Evolutionary conservation across 1,140 invertebrate genomes (phyloP), one percentile per base, ranked within the genome.

Genomic region (Rhysida immarginata): DNA sequence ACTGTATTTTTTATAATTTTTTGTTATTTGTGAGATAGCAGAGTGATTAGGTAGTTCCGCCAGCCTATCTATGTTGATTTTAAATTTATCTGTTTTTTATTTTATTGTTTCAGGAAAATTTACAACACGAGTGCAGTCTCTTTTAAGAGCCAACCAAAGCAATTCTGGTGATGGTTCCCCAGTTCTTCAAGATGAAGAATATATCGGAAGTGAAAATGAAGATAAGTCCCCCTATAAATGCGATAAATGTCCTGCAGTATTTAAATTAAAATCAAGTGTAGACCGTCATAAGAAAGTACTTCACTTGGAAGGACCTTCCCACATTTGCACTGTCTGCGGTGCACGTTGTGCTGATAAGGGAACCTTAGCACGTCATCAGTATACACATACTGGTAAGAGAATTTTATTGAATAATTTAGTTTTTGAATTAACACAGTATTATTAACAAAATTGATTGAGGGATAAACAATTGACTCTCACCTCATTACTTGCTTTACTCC

Each of bases 231-330:
- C 13, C 29, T 70, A 69, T 57, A 62, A 70, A 56, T 78, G 76
- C 62, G 54, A 69, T 45, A 68, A 73, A 29, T 81, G 79, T 63
- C 69, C 71, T 26, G 79, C 78, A 64, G 69, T 68, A 2, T 78
- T 78, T 55, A 74, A 72, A 58, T 67, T 73, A 41, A 69, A 71
- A 56, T 64, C 68, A 2, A 74, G 71, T 53, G 57, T 76, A 20
- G 72, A 75, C 21, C 69, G 75, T 42, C 76, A 78, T 63, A 62
- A 62, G 29, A 64, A 70, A 51, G 66, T 75, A 24, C 68, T 75
- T 45, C 74, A 76, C 61, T 60, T 65, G 26, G 66, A 68, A 56
- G 71, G 66, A 26, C 70, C 74, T 16, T 66, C 68, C 13, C 71
- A 65, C 26, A 63, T 57, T 27, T 78, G 76, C 57, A 70, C 68